phyloP scores from a whole-genome alignment of 2,797 vertebrate species.

The Argentina silus region DNA sequence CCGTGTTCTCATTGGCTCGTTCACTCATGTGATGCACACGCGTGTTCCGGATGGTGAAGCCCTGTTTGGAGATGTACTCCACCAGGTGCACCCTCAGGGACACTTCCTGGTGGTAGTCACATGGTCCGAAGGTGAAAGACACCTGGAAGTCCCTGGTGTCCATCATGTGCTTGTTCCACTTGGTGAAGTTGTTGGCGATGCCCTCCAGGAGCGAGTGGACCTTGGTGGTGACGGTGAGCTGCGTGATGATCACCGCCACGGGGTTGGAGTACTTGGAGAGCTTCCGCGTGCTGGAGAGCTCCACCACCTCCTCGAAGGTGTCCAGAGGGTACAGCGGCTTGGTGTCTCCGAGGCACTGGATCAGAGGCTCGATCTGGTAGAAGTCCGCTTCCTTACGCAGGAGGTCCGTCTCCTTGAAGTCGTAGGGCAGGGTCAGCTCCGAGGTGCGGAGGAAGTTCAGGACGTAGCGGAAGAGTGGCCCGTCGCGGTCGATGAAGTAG shows the following conservation, averaged over 20 bases:
- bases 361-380: constrained; percentile 97
- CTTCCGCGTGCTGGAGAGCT: constrained; percentile 97
- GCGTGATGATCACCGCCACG: constrained; percentile 97
- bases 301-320: constrained; percentile 97
- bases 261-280: constrained; percentile 99
- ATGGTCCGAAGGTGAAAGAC: constrained; percentile 89
- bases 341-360: constrained; percentile 94
- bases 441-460: constrained; percentile 98
- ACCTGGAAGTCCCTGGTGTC: constrained; percentile 89
- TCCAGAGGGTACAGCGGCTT: constrained; percentile 95
- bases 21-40: constrained; percentile 89
- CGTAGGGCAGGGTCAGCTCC: constrained; percentile 92
- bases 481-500: constrained; percentile 98
- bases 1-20: constrained; percentile 88
- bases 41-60: constrained; percentile 86
- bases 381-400: constrained; percentile 97
- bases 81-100: constrained; percentile 85
- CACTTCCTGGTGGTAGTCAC: constrained; percentile 88
- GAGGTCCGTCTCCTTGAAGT: constrained; percentile 96
- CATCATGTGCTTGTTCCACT: constrained; percentile 93
- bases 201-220: constrained; percentile 94
- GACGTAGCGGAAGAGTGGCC: constrained; percentile 95
- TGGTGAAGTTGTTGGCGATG: constrained; percentile 88
- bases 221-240: constrained; percentile 96
- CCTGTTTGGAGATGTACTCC: constrained; percentile 90